Evolutionary conservation across 1,140 invertebrate genomes (phyloP), one percentile per base, ranked within the genome.

Genomic region (Helicoverpa armigera): DNA sequence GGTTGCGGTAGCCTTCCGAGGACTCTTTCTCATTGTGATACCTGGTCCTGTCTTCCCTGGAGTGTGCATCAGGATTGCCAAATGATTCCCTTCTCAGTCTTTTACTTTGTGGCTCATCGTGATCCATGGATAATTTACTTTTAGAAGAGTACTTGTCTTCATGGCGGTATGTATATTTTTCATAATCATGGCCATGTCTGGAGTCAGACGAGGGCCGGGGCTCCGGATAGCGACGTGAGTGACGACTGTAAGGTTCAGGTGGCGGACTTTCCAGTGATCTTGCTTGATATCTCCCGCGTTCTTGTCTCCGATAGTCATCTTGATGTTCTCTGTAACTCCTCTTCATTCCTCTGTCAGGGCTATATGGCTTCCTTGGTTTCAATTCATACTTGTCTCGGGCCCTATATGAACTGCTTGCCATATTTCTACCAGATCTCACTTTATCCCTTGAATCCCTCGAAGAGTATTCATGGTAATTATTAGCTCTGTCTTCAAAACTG

Each of bases 261-360:
- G 87, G 85, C 23, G 92, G 88, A 82, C 90, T 91, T 74, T 85
- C 86, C 29, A 85, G 69, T 48, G 56, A 48, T 83, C 85, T 86
- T 10, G 61, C 75, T 18, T 50, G 35, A 54, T 77, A 48, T 51
- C 84, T 85, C 7, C 23, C 61, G 63, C 79, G 74, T 50, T 86
- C 82, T 11, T 61, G 23, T 70, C 82, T 85, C 31, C 82, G 58
- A 54, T 79, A 58, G 51, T 89, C 80, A 23, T 83, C 81, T 43
- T 48, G 73, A 80, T 84, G 82, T 18, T 87, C 85, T 73, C 63
- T 79, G 58, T 58, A 31, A 3, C 18, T 50, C 69, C 80, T 70
- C 65, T 81, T 78, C 50, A 75, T 60, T 56, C 70, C 58, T 83
- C 78, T 87, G 18, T 90, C 86, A 65, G 88, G 85, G 74, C 86